phyloP scores from a whole-genome alignment of 2,888 invertebrate species.

The Crossocerus cetratus region DNA sequence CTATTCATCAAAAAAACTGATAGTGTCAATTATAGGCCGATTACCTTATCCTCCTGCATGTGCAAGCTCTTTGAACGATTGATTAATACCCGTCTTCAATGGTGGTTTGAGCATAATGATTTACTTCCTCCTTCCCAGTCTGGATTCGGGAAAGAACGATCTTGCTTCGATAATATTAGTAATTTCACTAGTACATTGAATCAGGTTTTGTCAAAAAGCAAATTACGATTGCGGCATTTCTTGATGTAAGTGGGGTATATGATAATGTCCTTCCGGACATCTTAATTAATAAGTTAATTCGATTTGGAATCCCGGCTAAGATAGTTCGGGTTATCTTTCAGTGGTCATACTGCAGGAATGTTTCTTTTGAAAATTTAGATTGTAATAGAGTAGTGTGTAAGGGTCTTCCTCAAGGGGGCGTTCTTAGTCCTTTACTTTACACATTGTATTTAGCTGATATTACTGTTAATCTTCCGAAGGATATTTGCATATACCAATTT shows the following conservation, averaged over 20 bases:
- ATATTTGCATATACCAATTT: too few species aligned
- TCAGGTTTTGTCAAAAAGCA: neutral
- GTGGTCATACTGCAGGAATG: neutral
- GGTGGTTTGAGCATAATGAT: too few species aligned
- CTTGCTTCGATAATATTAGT: slow-evolving; percentile 4
- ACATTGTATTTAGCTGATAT: neutral
- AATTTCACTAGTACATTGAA: neutral
- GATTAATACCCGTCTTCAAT: too few species aligned
- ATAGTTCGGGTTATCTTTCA: neutral
- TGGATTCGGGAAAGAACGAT: too few species aligned
- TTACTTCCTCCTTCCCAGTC: too few species aligned
- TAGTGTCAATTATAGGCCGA: too few species aligned
- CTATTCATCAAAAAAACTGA: too few species aligned
- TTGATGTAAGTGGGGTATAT: neutral
- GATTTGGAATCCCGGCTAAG: neutral
- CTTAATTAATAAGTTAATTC: neutral
- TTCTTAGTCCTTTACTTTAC: neutral
- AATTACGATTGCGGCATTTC: neutral
- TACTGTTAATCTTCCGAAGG: neutral
- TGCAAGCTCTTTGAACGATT: slow-evolving; percentile 8
- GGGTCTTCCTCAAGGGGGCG: slow-evolving; percentile 4
- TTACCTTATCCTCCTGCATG: neutral
- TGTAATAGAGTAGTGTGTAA: neutral
- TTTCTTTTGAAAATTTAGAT: too few species aligned
- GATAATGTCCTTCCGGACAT: neutral